Conservation (phyloP, 2,797 vertebrate species). For the Acomys russatus region DNA sequence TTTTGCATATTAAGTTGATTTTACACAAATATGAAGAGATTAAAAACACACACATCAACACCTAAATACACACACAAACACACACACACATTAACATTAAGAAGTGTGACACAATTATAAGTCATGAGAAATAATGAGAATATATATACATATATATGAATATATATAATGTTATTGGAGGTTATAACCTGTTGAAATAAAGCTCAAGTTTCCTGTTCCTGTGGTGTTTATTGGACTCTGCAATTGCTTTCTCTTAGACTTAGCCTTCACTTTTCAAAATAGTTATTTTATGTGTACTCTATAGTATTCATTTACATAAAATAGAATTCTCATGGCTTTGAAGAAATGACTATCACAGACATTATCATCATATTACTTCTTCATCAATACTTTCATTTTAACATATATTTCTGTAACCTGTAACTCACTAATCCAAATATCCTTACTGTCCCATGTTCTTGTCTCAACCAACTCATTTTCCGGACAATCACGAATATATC, state of each 20-base stretch:
- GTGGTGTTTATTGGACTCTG: rapidly evolving
- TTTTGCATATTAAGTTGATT: not conserved
- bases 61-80: not conserved
- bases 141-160: not conserved
- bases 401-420: not conserved
- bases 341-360: not conserved
- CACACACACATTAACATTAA: not conserved
- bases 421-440: not conserved
- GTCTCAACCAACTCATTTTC: not conserved
- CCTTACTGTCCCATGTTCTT: not conserved
- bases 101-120: not conserved
- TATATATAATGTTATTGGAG: not conserved
- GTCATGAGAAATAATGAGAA: too few species aligned
- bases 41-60: not conserved
- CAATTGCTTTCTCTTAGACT: not conserved
- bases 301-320: not conserved
- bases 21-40: not conserved
- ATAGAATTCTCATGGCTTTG: not conserved
- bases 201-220: too few species aligned
- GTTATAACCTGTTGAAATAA: not conserved
- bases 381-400: not conserved
- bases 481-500: too few species aligned
- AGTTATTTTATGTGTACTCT: not conserved
- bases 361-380: not conserved
- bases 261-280: not conserved